Evolutionary conservation across 2,888 invertebrate genomes (phyloP), one percentile per base, ranked within the genome.

Genomic region (Yponomeuta evonymella): DNA sequence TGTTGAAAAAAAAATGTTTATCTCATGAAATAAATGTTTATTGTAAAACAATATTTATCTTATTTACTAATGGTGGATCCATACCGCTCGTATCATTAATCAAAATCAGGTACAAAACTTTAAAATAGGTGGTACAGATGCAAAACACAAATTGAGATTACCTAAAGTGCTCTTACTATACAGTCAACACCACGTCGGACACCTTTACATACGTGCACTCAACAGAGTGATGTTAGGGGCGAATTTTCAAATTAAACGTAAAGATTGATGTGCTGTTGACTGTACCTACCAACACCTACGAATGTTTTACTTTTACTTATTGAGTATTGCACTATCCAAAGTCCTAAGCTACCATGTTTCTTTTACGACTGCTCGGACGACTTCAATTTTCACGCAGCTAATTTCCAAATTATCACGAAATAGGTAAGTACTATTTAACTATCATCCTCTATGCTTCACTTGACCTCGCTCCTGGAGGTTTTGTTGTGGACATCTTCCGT

Each of bases 401-500:
- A 15, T 58, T 58, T 58, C 15, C 51, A 58, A 15, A 58, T 15
- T 58, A 58, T 58, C 51, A 58, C 51, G 12, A 58, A 58, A 58
- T 33, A 15, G 3, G 3, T 15, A 58, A 5, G 11, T 51, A 51
- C 51, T 15, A 58, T 15, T 58, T 58, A 43, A 43, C n/a, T 8
- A n/a, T 8, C 63, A 63, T 23, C 33, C 15, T 15, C 2, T 12
- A 12, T 15, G 8, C 29, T 30, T 68, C 68, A 68, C 12, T 70
- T 69, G 30, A 58, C 69, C 69, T 72, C 71, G 23, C 58, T 48
- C 11, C 67, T 80, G 71, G 75, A 82, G 36, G 81, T 79, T 73
- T 79, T 83, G 73, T 82, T 83, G 48, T 83, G 81, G 12, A 81
- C 82, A 9, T 81, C 81, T 70, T 75, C 80, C 43, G 73, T 75